Conservation (phyloP, 2,888 invertebrate genomes). For the Drosophila picticornis region DNA sequence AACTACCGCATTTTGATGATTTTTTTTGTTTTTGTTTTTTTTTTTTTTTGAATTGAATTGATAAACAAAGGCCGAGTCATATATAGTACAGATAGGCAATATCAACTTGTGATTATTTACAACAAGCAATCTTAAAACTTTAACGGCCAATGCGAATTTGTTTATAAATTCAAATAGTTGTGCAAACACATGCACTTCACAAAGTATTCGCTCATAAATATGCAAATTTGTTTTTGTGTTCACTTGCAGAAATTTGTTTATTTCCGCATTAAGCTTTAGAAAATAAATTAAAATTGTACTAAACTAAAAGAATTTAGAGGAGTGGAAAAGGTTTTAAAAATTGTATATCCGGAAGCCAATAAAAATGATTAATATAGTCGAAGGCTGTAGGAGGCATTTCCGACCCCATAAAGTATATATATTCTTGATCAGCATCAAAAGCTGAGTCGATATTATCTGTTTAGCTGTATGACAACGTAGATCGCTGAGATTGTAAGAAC, state of each 20-base stretch:
- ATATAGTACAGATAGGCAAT: conserved; percentile 10
- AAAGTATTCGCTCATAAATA: neutral
- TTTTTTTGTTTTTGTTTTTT: neutral
- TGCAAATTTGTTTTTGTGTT: conserved; percentile 11
- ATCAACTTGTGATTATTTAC: conserved; percentile 15
- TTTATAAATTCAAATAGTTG: neutral
- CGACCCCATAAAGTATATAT: neutral
- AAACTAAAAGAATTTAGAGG: neutral
- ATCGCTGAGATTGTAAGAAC: neutral
- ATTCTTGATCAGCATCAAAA: neutral
- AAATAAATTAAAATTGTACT: neutral
- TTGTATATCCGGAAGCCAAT: neutral
- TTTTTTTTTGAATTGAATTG: neutral
- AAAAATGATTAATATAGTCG: neutral
- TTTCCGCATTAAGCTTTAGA: neutral
- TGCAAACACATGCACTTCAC: neutral
- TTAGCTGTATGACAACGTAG: neutral
- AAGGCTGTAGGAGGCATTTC: neutral
- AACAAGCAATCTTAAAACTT: conserved; percentile 3
- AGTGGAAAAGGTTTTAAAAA: neutral
- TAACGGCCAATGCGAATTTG: neutral
- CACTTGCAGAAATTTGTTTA: conserved; percentile 8
- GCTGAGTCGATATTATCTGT: neutral
- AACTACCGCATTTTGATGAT: conserved; percentile 2
- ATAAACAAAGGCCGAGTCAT: conserved; percentile 18